phyloP scores from a whole-genome alignment of 2,797 vertebrate species.

The Microtus obscurus region DNA sequence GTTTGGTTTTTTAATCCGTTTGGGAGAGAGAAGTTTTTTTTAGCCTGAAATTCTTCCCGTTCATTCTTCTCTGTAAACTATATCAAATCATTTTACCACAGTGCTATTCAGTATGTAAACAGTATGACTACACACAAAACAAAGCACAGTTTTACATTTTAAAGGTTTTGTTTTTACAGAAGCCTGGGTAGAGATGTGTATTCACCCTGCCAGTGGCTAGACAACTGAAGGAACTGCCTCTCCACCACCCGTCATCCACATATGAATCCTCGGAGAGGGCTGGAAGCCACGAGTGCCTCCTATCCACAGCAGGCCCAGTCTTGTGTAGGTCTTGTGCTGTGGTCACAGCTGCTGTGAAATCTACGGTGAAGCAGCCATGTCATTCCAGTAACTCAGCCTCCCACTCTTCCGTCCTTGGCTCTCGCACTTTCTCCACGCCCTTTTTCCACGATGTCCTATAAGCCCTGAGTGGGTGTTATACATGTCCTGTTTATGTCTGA shows the following conservation, averaged over 20 bases:
- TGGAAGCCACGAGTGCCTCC: too few relatives aligned
- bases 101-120: background rate
- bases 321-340: background rate
- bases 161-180: background rate
- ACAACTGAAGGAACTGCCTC: background rate
- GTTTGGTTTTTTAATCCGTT: background rate
- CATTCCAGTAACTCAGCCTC: background rate
- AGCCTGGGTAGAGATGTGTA: background rate
- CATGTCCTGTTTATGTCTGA: background rate
- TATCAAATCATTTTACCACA: background rate
- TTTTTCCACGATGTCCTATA: background rate
- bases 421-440: background rate
- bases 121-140: background rate
- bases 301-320: background rate
- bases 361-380: accelerated
- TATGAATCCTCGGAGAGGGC: too few relatives aligned
- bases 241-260: too few relatives aligned
- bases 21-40: background rate
- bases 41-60: background rate
- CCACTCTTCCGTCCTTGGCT: background rate
- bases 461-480: background rate
- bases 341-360: background rate
- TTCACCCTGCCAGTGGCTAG: background rate
- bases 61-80: background rate
- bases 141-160: background rate